Evolutionary conservation across 1,140 invertebrate genomes (phyloP).

Genomic region (Nasonia giraulti): DNA sequence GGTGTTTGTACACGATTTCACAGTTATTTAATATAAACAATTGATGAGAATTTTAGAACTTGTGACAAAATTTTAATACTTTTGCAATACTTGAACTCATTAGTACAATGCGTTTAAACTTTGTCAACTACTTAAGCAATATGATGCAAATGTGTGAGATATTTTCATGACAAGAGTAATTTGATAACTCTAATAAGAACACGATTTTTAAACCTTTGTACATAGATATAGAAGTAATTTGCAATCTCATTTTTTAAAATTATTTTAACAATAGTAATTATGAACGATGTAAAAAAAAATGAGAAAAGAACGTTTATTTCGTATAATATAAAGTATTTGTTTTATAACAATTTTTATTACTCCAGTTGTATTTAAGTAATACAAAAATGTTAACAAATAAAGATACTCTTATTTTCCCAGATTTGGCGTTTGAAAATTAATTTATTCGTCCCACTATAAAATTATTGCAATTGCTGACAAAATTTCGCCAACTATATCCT

Average conservation of each 20-base stretch:
- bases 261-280: neutral
- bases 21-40: neutral
- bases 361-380: neutral
- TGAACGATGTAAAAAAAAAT: neutral
- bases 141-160: too few species aligned
- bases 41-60: neutral
- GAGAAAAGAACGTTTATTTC: neutral
- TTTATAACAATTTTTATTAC: too few species aligned
- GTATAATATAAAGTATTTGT: neutral
- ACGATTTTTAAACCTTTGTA: neutral
- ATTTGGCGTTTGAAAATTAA: neutral
- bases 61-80: neutral
- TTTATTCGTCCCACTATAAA: neutral
- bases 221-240: neutral
- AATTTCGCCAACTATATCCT: too few species aligned
- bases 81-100: neutral
- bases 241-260: neutral
- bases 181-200: too few species aligned
- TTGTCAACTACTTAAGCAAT: too few species aligned
- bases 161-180: too few species aligned
- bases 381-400: neutral
- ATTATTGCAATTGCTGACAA: neutral
- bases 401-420: neutral
- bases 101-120: too few species aligned
- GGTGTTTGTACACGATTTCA: constrained; percentile 20